Evolutionary conservation across 2,888 invertebrate species (phyloP).

Genomic region (Coleophora flavipennella): DNA sequence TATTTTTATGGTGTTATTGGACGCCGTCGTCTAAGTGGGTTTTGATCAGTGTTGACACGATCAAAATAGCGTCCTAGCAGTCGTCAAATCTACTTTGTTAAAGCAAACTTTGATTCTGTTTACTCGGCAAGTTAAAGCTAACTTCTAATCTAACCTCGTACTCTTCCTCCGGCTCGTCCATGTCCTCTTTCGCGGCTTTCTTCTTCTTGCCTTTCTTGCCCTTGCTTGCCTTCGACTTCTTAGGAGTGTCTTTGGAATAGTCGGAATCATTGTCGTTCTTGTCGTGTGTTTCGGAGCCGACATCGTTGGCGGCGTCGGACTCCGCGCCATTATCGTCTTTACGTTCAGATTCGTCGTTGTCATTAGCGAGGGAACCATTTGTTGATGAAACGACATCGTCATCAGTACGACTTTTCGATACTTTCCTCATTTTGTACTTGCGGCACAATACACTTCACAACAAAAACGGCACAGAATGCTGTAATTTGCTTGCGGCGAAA

Average conservation of each 20-base stretch:
- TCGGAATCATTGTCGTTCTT: constrained; percentile 4
- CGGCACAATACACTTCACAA: too few species aligned
- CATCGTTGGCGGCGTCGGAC: constrained; percentile 14
- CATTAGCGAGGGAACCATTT: constrained; percentile 46
- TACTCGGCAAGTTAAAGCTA: not conserved
- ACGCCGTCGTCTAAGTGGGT: too few species aligned
- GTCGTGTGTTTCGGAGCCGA: constrained; percentile 20
- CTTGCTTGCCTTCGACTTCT: constrained; percentile 26
- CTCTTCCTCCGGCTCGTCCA: constrained; percentile 43
- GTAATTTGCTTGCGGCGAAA: too few species aligned
- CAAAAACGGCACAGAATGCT: too few species aligned
- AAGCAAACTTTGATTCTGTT: too few species aligned
- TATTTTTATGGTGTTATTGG: too few species aligned
- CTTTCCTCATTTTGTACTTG: constrained; percentile 47
- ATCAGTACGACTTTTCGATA: constrained; percentile 57
- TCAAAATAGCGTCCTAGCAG: too few species aligned
- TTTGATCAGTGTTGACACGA: too few species aligned
- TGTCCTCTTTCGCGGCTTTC: constrained; percentile 39
- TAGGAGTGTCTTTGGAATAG: constrained; percentile 17
- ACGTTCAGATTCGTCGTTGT: constrained; percentile 17
- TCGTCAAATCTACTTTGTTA: too few species aligned
- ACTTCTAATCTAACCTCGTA: constrained; percentile 58
- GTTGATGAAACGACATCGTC: constrained; percentile 63
- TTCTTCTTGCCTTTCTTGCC: constrained; percentile 40
- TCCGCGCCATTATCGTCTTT: constrained; percentile 16